Conservation (phyloP, 2,797 vertebrate genomes). For the Netta rufina region DNA sequence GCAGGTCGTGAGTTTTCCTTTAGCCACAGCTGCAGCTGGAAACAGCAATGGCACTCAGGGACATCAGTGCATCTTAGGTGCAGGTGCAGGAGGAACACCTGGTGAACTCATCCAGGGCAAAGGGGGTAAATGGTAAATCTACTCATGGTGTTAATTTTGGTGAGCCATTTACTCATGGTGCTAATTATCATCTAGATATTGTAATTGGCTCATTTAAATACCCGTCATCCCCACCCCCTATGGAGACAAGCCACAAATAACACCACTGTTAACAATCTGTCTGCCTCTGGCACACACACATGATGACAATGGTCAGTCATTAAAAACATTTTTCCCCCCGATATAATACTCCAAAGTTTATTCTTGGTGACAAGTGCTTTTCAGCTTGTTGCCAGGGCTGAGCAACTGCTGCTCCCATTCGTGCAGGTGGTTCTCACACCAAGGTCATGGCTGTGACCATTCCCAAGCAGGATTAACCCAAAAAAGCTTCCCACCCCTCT, state of each 20-base stretch:
- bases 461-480: background rate
- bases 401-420: background rate
- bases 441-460: background rate
- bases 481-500: background rate
- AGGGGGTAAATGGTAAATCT: background rate
- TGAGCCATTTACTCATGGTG: background rate
- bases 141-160: background rate
- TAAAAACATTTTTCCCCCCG: background rate
- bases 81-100: background rate
- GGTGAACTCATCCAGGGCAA: background rate
- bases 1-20: background rate
- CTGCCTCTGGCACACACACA: background rate
- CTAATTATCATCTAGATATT: background rate
- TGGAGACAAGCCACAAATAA: background rate
- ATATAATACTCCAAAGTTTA: background rate
- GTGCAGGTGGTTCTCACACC: background rate
- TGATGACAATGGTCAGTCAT: background rate
- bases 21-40: background rate
- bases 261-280: background rate
- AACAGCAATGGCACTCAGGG: background rate
- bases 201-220: background rate
- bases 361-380: background rate
- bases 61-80: background rate
- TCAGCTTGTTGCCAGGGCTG: background rate
- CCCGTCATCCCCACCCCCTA: background rate